Evolutionary conservation across 2,797 vertebrate genomes (phyloP).

Genomic region (Sarcoramphus papa): DNA sequence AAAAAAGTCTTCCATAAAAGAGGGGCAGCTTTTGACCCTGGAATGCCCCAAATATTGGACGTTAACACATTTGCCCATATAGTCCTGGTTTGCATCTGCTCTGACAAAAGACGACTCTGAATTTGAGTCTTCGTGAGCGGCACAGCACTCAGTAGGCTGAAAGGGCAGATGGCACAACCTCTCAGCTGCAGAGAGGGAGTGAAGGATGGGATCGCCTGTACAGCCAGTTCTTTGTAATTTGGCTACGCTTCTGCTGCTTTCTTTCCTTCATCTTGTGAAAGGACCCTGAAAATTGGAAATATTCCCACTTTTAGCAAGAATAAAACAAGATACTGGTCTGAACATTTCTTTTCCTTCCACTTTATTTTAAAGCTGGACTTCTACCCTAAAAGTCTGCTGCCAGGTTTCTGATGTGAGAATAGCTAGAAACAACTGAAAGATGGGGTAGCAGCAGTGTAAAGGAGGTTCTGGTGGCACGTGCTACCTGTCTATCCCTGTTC

Average conservation of each 20-base stretch:
- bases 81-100: neutral
- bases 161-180: slow-evolving; percentile 29
- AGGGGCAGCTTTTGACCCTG: neutral
- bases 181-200: neutral
- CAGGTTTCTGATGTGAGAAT: neutral
- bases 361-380: slow-evolving; percentile 4
- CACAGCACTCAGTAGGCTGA: neutral
- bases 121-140: neutral
- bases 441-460: neutral
- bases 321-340: neutral
- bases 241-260: neutral
- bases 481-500: neutral
- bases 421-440: neutral
- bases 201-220: neutral
- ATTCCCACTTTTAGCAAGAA: slow-evolving; percentile 3
- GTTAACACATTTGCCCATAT: neutral
- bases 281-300: slow-evolving; percentile 21
- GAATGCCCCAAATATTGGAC: neutral
- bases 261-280: slow-evolving; percentile 34
- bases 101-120: neutral
- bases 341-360: neutral
- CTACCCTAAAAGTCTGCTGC: neutral
- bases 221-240: slow-evolving; percentile 54
- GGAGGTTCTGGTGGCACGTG: neutral
- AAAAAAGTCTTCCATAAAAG: neutral